Evolutionary conservation across 2,797 vertebrate species (phyloP).

Genomic region (Mus minutoides): DNA sequence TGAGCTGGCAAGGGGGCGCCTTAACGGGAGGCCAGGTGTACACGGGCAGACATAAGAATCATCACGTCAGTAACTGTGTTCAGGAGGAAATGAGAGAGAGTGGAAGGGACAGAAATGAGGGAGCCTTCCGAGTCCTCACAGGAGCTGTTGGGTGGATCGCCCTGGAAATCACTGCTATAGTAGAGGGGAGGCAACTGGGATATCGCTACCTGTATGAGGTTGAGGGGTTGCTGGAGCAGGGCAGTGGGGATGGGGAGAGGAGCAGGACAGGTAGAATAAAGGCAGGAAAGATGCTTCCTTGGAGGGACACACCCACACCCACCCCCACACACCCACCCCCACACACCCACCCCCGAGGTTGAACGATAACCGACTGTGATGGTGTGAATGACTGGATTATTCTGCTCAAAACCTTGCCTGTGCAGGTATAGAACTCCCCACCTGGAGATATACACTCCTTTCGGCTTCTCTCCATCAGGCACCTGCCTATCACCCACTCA

Average conservation of each 20-base stretch:
- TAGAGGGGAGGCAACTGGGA: not conserved
- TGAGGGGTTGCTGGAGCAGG: not conserved
- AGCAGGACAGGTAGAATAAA: not conserved
- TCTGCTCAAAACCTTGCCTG: not conserved
- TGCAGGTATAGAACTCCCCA: not conserved
- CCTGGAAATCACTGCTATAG: not conserved
- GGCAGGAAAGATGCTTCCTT: not conserved
- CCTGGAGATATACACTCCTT: not conserved
- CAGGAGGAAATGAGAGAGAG: not conserved
- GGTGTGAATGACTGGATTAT: not conserved
- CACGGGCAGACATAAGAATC: rapidly evolving
- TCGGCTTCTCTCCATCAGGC: too few species aligned
- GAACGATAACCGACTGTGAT: not conserved
- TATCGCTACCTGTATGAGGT: not conserved
- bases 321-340: too few species aligned
- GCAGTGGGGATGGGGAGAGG: not conserved
- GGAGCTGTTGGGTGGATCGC: not conserved
- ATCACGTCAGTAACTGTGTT: not conserved
- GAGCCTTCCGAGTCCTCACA: not conserved
- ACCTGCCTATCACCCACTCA: not conserved
- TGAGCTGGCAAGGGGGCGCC: not conserved
- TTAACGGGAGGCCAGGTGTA: not conserved
- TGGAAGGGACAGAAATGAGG: not conserved
- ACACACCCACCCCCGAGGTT: not conserved
- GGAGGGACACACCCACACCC: not conserved